phyloP scores from a whole-genome alignment of 1,140 invertebrate species.

The Akabosia matsudoensis region DNA sequence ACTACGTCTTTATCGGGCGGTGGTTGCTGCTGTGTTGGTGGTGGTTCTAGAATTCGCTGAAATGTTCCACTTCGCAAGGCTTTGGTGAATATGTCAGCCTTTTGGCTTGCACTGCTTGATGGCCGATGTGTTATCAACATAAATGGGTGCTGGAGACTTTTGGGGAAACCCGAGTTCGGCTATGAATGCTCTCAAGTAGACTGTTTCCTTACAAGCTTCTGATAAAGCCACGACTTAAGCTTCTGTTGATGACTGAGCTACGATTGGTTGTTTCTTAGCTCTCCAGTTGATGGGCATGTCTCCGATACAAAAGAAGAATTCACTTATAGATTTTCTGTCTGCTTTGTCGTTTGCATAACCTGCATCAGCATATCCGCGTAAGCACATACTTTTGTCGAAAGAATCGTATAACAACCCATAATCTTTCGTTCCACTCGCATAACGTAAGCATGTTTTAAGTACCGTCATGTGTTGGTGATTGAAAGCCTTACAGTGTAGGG shows the following conservation, averaged over 20 bases:
- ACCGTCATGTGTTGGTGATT: conserved; percentile 42
- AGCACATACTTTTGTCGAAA: not conserved
- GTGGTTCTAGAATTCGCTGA: no score
- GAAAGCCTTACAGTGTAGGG: conserved; percentile 37
- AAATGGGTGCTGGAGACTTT: not conserved
- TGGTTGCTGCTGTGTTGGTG: no score
- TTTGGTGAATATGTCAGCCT: no score
- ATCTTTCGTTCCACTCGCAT: conserved; percentile 45
- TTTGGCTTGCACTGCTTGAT: conserved; percentile 45
- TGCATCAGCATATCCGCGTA: conserved; percentile 30
- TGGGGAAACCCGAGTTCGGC: not conserved
- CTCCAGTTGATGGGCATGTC: conserved; percentile 48
- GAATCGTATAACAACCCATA: conserved; percentile 25
- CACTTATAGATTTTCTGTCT: conserved; percentile 44
- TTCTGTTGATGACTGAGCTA: conserved; percentile 49
- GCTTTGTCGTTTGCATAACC: conserved; percentile 44
- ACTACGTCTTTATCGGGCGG: no score
- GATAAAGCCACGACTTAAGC: conserved; percentile 50
- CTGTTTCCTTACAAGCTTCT: conserved; percentile 49
- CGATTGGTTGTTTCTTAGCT: conserved; percentile 48
- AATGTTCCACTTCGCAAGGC: no score
- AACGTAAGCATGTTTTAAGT: conserved; percentile 45
- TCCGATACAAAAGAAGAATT: conserved; percentile 46
- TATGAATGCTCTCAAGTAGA: conserved; percentile 42
- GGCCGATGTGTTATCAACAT: conserved; percentile 48